These are phyloP conservation scores for Hirtodrosophila duncani DNA, from an alignment of 2,888 invertebrate species.

Conservation along the genomic window DNA sequence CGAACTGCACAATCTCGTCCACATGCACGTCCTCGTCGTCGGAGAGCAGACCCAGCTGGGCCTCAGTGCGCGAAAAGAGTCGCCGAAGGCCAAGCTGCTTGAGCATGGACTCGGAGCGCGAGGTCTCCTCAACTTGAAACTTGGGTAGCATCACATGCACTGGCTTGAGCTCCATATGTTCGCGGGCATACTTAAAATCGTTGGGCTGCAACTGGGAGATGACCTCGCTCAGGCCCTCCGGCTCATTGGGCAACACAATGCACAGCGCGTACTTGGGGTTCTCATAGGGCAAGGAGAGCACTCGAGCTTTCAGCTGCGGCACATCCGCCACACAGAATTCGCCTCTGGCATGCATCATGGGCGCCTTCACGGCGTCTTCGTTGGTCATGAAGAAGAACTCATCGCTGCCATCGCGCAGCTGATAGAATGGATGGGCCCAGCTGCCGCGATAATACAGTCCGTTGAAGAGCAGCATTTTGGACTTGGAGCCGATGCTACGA, in stretches of 20 bases:
- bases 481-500: constrained; percentile 74
- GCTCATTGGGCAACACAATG: constrained; percentile 81
- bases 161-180: constrained; percentile 59
- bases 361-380: constrained; percentile 81
- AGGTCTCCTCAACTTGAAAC: constrained; percentile 83
- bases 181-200: constrained; percentile 55
- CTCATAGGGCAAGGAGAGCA: constrained; percentile 87
- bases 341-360: constrained; percentile 85
- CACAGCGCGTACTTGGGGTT: constrained; percentile 82
- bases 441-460: constrained; percentile 88
- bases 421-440: constrained; percentile 85
- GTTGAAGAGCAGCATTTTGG: constrained; percentile 85
- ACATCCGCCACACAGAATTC: constrained; percentile 82
- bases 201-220: constrained; percentile 80
- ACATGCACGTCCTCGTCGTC: constrained; percentile 82
- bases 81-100: constrained; percentile 81
- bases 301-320: constrained; percentile 83
- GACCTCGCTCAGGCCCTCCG: constrained; percentile 81
- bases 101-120: constrained; percentile 81
- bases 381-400: constrained; percentile 83
- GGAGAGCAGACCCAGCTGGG: constrained; percentile 82
- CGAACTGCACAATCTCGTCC: constrained; percentile 84
- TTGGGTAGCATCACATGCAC: constrained; percentile 81
- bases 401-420: constrained; percentile 72
- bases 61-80: constrained; percentile 81